These are phyloP conservation scores for Acinonyx jubatus DNA, from an alignment of 2,113 vertebrate genomes.

Conservation along the genomic window DNA sequence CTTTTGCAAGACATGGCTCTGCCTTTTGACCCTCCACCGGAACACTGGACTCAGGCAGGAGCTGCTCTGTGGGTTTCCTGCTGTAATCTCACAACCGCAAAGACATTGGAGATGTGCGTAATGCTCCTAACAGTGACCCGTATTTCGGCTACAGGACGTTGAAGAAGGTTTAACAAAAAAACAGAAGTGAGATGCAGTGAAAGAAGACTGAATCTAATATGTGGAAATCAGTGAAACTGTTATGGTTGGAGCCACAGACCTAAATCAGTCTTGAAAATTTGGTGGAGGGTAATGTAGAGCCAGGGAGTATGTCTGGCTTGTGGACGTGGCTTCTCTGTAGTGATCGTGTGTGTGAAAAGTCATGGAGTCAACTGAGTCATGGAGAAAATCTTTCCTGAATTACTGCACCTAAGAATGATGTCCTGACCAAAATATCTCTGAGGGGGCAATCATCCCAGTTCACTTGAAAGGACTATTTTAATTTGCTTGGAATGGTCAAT, in stretches of 20 bases:
- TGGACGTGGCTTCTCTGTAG: background rate
- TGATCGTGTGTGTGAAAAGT: background rate
- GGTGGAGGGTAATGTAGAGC: background rate
- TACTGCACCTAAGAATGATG: background rate
- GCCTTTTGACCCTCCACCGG: background rate
- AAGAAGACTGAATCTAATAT: background rate
- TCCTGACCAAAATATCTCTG: too few species aligned
- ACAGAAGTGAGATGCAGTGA: too few species aligned
- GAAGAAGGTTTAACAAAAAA: background rate
- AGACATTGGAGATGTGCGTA: background rate
- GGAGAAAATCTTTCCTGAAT: background rate
- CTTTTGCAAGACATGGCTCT: background rate
- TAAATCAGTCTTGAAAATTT: background rate
- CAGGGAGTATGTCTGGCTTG: too few species aligned
- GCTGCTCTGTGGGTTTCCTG: background rate
- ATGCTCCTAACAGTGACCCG: accelerated
- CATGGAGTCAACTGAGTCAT: background rate
- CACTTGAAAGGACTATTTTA: too few species aligned
- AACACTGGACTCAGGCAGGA: background rate
- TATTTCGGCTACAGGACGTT: background rate
- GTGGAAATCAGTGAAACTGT: background rate
- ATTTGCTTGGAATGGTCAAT: too few species aligned
- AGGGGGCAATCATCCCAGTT: too few species aligned
- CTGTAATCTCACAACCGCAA: background rate
- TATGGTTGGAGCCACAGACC: too few species aligned